Base-by-base conservation (phyloP, 1,140 invertebrate species). In the Radopholus similis region DNA sequence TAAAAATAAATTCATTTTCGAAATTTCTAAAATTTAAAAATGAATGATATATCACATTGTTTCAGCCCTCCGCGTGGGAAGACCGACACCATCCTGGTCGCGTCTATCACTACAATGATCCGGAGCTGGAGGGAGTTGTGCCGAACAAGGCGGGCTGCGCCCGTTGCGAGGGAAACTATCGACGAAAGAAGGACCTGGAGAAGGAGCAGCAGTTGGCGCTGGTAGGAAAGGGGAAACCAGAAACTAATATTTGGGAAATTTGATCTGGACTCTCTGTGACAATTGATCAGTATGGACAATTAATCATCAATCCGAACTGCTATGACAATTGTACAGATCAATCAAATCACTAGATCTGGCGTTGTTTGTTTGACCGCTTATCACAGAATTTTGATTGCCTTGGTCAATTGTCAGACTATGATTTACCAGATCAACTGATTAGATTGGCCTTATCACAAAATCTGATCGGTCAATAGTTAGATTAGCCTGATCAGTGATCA, bases 91-190 rank as follows among this genome's bases (percentile, higher is more conserved):
- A 32, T 35, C 23, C 40, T 2, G 49, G 32, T 11, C 23, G 34
- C 63, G 23, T 55, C 26, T 68, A 55, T 40, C 66, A 68, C 42
- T 68, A 70, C 30, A 42, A 49, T n/a, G 66, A 68, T 18, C 3
- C 30, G 21, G 66, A 68, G 35, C 4, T 68, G 28, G 66, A 68
- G 28, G 66, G 66, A 9, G 30, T 68, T 23, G 28, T 66, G 23
- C 66, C 66, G 15, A 65, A 68, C 55, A 13, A 5, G 35, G 53
- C 30, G 3, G 66, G 66, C 35, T 35, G 66, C 37, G 66, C 66
- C 1, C 38, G 66, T 15, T 54, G 59, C 2, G 65, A 68, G 37
- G 64, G 64, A 18, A 35, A 64, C 30, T 66, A 63, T 42, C 30
- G 34, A 18, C 34, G 51, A 13, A 59, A 58, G 8, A 66, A 57